Conservation (phyloP, 2,888 invertebrate species). For the Eledone cirrhosa region DNA sequence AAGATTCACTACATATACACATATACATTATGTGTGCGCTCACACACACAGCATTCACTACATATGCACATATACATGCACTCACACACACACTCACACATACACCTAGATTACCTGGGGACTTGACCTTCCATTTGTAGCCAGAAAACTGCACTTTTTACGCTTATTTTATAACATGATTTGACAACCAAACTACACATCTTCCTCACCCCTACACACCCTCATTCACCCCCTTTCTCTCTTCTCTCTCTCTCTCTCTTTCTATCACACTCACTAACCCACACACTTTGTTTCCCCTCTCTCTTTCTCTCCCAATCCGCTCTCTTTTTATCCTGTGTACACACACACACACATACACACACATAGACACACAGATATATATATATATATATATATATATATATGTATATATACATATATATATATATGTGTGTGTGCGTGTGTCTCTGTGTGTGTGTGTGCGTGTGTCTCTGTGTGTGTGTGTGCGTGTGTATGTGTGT, state of each 20-base stretch:
- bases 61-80: too few species aligned
- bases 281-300: neutral
- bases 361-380: neutral
- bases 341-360: neutral
- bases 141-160: too few species aligned
- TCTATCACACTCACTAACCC: neutral
- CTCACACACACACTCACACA: too few species aligned
- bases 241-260: neutral
- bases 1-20: too few species aligned
- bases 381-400: neutral
- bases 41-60: too few species aligned
- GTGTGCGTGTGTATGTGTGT: neutral
- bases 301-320: neutral
- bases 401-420: neutral
- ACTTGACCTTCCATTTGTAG: too few species aligned
- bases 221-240: neutral
- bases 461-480: neutral
- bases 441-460: neutral
- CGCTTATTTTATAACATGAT: too few species aligned
- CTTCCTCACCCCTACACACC: neutral
- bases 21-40: too few species aligned
- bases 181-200: neutral
- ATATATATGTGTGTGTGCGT: neutral
- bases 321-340: neutral
- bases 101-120: too few species aligned